phyloP scores from a whole-genome alignment of 2,888 invertebrate species.

The Tachina lurida region DNA sequence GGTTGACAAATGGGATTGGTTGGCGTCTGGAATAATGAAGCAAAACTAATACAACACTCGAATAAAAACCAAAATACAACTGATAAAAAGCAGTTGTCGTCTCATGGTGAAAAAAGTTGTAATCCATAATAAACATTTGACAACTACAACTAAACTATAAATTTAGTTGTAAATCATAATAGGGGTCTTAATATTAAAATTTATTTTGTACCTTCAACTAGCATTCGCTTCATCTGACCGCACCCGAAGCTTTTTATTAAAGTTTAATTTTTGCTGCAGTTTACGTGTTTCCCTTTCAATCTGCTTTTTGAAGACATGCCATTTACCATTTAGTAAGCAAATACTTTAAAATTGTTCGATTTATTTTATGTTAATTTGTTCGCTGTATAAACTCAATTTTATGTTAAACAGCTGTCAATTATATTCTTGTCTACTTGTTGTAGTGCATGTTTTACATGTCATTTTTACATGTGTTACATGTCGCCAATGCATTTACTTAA shows the following conservation, averaged over 20 bases:
- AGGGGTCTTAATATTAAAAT: too few relatives aligned
- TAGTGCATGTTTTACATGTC: conserved; percentile 54
- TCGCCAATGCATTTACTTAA: conserved; percentile 1
- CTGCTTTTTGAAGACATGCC: neutral
- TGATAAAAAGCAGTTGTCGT: too few relatives aligned
- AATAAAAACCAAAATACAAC: too few relatives aligned
- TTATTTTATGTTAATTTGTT: conserved; percentile 8
- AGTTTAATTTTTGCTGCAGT: neutral
- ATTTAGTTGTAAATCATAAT: too few relatives aligned
- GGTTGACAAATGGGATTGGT: too few relatives aligned
- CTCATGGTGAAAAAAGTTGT: too few relatives aligned
- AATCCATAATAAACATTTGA: too few relatives aligned
- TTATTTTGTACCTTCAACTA: too few relatives aligned
- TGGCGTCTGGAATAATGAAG: too few relatives aligned
- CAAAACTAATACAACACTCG: too few relatives aligned
- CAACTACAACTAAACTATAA: too few relatives aligned
- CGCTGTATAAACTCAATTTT: conserved; percentile 12
- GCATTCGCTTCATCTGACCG: neutral
- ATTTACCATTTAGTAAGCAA: neutral
- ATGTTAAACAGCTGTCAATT: conserved; percentile 62
- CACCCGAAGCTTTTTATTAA: neutral
- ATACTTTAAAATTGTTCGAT: neutral
- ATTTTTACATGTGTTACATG: conserved; percentile 50
- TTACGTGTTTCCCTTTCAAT: conserved; percentile 5
- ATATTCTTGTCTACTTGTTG: conserved; percentile 28